phyloP scores from a whole-genome alignment of 2,888 invertebrate species.

The Neoscelio sp. region DNA sequence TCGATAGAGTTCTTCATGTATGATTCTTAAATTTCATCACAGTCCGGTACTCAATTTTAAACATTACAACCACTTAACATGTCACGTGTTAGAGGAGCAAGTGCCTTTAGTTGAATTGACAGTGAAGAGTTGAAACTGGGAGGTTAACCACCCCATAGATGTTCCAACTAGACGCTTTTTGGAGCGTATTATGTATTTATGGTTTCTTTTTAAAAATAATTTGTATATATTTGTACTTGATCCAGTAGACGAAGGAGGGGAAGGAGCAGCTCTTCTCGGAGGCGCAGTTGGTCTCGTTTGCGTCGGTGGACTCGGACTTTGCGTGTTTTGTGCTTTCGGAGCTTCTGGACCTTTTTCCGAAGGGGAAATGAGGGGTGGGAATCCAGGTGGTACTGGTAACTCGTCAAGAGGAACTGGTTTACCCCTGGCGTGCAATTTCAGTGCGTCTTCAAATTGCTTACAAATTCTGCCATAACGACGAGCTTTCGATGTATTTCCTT shows the following conservation, averaged over 20 bases:
- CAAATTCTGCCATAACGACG: slow-evolving; percentile 95
- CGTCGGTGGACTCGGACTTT: slow-evolving; percentile 84
- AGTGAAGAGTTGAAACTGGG: too few relatives aligned
- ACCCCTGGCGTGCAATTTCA: slow-evolving; percentile 91
- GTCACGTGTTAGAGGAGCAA: too few relatives aligned
- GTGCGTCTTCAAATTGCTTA: slow-evolving; percentile 96
- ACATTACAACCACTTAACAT: too few relatives aligned
- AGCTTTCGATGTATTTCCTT: slow-evolving; percentile 93
- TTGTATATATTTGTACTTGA: slow-evolving; percentile 47
- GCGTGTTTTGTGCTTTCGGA: slow-evolving; percentile 84
- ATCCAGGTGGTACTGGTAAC: slow-evolving; percentile 94
- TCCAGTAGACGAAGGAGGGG: slow-evolving; percentile 72
- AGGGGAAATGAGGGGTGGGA: slow-evolving; percentile 84
- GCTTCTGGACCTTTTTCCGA: slow-evolving; percentile 71
- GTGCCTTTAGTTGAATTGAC: too few relatives aligned
- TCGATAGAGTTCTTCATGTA: too few relatives aligned
- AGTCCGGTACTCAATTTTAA: too few relatives aligned
- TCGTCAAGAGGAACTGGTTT: slow-evolving; percentile 91
- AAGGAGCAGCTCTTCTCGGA: slow-evolving; percentile 59
- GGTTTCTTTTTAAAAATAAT: background rate
- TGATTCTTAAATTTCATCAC: too few relatives aligned
- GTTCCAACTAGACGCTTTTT: too few relatives aligned
- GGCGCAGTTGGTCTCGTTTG: slow-evolving; percentile 62
- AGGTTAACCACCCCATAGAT: too few relatives aligned
- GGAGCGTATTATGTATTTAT: too few relatives aligned